Conservation (phyloP, 2,888 invertebrate genomes). For the Oscheius myriophilus region DNA sequence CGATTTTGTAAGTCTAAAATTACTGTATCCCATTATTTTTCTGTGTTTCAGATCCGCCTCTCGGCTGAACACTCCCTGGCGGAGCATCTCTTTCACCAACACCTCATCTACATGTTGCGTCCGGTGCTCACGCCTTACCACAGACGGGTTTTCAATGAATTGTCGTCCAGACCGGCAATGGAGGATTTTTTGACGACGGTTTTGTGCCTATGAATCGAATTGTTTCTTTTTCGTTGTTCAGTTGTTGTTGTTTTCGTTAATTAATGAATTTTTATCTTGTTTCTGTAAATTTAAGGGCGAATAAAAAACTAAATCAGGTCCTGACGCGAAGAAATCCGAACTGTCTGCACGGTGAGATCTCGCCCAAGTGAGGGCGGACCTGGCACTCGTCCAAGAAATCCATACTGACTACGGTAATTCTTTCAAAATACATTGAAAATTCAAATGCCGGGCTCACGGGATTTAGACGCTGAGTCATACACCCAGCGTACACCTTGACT, state of each 20-base stretch:
- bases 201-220: neutral
- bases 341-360: no score
- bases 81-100: constrained; percentile 91
- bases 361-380: no score
- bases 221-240: neutral
- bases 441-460: no score
- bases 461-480: no score
- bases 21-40: neutral
- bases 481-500: no score
- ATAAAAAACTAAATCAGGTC: no score
- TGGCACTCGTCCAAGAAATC: no score
- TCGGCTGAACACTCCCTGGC: constrained; percentile 77
- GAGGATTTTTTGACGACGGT: constrained; percentile 6
- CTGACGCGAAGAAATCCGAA: no score
- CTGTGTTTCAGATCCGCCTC: constrained; percentile 37
- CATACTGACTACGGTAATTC: no score
- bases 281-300: no score
- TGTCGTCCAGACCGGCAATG: constrained; percentile 36
- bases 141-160: constrained; percentile 74
- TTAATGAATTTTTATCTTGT: constrained; percentile 1
- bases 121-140: constrained; percentile 81
- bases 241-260: neutral
- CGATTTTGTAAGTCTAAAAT: constrained; percentile 78
- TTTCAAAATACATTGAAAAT: no score
- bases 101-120: constrained; percentile 93